Evolutionary conservation across 2,888 invertebrate genomes (phyloP).

Genomic region (Philaethria dido): DNA sequence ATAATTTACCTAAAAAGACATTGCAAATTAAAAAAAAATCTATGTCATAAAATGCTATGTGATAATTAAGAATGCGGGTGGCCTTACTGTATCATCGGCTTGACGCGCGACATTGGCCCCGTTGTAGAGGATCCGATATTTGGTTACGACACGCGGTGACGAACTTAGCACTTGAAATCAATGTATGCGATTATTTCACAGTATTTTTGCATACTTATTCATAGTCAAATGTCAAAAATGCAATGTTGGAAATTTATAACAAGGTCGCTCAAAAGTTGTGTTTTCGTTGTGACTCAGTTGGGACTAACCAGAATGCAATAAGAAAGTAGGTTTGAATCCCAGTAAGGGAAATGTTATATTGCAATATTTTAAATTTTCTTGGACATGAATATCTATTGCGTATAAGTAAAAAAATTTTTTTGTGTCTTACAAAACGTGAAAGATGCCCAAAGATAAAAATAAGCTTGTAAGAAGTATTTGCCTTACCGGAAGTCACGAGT

Average conservation of each 20-base stretch:
- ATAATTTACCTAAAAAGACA: background rate
- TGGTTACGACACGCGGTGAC: conserved; percentile 69
- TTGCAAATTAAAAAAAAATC: background rate
- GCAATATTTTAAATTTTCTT: background rate
- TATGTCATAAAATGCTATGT: background rate
- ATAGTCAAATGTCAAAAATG: conserved; percentile 7
- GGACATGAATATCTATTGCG: background rate
- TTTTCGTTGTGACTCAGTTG: background rate
- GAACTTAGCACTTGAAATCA: conserved; percentile 44
- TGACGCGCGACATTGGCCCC: conserved; percentile 70
- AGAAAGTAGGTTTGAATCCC: background rate
- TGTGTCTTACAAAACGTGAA: no score
- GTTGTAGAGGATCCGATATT: conserved; percentile 67
- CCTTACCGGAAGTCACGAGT: no score
- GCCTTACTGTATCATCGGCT: conserved; percentile 51
- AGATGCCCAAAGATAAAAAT: no score
- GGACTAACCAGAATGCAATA: background rate
- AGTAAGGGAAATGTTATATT: background rate
- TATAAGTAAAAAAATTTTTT: background rate
- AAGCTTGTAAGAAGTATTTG: no score
- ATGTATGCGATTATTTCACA: conserved; percentile 15
- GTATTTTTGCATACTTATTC: conserved; percentile 12
- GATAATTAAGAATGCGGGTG: conserved; percentile 43
- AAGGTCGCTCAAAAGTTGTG: background rate
- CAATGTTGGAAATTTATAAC: background rate